Evolutionary conservation across 2,113 vertebrate species (phyloP).

Genomic region (Dascyllus trimaculatus): DNA sequence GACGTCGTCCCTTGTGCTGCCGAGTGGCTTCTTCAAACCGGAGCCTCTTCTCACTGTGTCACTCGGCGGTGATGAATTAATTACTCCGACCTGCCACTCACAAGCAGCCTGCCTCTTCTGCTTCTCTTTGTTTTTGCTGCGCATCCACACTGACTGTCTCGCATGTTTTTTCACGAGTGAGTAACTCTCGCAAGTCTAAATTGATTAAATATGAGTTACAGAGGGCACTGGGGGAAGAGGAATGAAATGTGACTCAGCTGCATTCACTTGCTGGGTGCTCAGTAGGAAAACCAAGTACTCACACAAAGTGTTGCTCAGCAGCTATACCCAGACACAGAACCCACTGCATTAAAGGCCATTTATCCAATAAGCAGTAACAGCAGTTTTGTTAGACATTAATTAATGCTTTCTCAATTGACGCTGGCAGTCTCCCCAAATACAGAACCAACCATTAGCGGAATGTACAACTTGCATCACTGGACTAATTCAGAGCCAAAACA

Average conservation of each 20-base stretch:
- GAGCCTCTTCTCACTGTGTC: slow-evolving; percentile 33
- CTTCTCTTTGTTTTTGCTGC: not conserved
- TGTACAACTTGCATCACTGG: slow-evolving; percentile 15
- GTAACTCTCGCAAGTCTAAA: slow-evolving; percentile 11
- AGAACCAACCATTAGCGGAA: slow-evolving; percentile 20
- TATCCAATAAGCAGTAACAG: slow-evolving; percentile 31
- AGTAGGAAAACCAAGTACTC: slow-evolving; percentile 22
- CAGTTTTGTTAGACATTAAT: slow-evolving; percentile 35
- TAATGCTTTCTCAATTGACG: slow-evolving; percentile 36
- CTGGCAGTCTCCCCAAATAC: slow-evolving; percentile 19
- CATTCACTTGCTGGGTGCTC: slow-evolving; percentile 31
- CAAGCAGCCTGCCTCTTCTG: not conserved
- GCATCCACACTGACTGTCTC: not conserved
- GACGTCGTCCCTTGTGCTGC: slow-evolving; percentile 18
- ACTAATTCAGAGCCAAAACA: slow-evolving; percentile 30
- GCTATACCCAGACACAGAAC: slow-evolving; percentile 14
- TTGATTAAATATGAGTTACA: slow-evolving; percentile 30
- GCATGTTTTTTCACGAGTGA: not conserved
- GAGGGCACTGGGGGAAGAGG: not conserved
- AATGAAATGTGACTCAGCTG: slow-evolving; percentile 37
- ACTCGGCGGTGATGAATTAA: slow-evolving; percentile 43
- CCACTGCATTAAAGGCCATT: slow-evolving; percentile 37
- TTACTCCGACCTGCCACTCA: slow-evolving; percentile 37
- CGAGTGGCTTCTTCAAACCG: slow-evolving; percentile 30
- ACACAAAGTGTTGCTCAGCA: slow-evolving; percentile 26